Conservation (phyloP, 2,797 vertebrate species). For the Threskiornis aethiopicus region DNA sequence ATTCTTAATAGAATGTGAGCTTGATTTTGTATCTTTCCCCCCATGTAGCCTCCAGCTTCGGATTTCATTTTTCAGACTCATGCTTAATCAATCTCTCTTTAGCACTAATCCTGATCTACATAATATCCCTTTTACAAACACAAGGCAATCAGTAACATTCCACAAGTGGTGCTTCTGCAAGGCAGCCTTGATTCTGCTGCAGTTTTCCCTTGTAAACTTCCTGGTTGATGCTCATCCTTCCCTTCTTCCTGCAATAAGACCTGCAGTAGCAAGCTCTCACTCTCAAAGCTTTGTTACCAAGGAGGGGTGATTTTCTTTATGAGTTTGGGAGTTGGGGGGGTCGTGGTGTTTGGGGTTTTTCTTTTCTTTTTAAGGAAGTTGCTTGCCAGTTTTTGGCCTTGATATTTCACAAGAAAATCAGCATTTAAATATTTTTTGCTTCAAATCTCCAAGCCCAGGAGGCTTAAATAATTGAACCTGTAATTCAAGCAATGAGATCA, state of each 20-base stretch:
- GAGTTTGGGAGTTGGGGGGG: no score
- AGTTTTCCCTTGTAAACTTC: neutral
- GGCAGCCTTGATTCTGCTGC: neutral
- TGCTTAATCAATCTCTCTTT: neutral
- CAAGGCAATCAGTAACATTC: neutral
- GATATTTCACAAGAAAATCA: neutral
- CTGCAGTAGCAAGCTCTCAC: neutral
- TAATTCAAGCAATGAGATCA: neutral
- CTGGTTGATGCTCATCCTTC: neutral
- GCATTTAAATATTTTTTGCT: neutral
- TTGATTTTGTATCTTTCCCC: neutral
- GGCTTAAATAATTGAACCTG: neutral
- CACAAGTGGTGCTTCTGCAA: neutral
- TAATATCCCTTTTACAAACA: neutral
- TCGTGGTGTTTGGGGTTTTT: neutral
- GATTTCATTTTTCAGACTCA: constrained; percentile 3
- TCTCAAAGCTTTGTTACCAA: neutral
- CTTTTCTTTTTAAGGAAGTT: neutral
- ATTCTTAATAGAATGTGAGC: neutral
- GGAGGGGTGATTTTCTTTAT: neutral
- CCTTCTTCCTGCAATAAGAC: neutral
- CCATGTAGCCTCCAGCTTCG: neutral
- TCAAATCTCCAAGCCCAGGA: neutral
- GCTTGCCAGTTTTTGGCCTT: neutral
- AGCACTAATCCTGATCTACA: neutral